A percentile compares a stretch with the other conserved stretches of the same genome.
These are phyloP conservation scores for Endomychus coccineus DNA, from an alignment of 2,888 invertebrate species.

Conservation along the genomic window DNA sequence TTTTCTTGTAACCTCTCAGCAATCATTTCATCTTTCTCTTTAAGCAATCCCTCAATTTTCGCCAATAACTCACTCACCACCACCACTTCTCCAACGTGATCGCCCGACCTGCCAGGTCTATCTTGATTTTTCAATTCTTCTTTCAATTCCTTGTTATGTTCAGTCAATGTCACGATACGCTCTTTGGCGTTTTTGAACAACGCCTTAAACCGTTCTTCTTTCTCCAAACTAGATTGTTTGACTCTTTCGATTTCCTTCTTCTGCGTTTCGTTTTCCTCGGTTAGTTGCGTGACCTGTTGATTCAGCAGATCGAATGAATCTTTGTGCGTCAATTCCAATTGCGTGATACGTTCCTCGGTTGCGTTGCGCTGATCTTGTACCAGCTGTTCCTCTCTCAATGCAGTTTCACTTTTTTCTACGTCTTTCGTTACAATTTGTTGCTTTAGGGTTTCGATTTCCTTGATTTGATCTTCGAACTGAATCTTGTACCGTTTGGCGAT, in stretches of 20 bases:
- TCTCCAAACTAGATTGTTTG: slow-evolving; percentile 41
- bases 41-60: slow-evolving; percentile 58
- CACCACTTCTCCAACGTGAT: slow-evolving; percentile 41
- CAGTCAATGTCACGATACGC: slow-evolving; percentile 64
- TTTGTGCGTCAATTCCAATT: slow-evolving; percentile 42
- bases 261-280: slow-evolving; percentile 50
- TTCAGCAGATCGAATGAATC: slow-evolving; percentile 45
- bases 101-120: slow-evolving; percentile 38
- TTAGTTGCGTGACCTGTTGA: slow-evolving; percentile 33
- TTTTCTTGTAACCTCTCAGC: slow-evolving; percentile 56
- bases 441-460: slow-evolving; percentile 49
- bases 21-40: slow-evolving; percentile 55
- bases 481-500: slow-evolving; percentile 91
- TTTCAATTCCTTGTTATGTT: slow-evolving; percentile 55
- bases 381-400: slow-evolving; percentile 45
- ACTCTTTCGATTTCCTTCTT: slow-evolving; percentile 46
- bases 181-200: slow-evolving; percentile 68
- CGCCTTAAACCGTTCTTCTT: slow-evolving; percentile 44
- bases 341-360: slow-evolving; percentile 40
- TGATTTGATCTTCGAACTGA: slow-evolving; percentile 69
- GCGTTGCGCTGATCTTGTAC: slow-evolving; percentile 46
- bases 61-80: slow-evolving; percentile 44
- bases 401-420: slow-evolving; percentile 45
- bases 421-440: slow-evolving; percentile 42
- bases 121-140: slow-evolving; percentile 47